Evolutionary conservation across 2,113 vertebrate species (phyloP).

Genomic region (Hippocampus guttulatus): DNA sequence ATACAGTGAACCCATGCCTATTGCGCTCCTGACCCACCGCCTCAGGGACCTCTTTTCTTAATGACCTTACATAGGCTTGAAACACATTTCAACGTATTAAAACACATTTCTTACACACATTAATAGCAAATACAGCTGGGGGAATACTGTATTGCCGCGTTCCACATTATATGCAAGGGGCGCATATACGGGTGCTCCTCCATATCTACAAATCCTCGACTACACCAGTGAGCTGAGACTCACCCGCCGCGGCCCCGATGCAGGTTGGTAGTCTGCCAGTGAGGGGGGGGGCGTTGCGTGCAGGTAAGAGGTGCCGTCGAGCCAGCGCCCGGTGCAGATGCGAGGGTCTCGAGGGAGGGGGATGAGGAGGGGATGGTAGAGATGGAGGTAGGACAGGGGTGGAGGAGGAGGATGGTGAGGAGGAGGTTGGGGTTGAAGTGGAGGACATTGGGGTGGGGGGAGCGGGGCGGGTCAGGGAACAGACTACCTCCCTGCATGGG

Average conservation of each 20-base stretch:
- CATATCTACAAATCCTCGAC: constrained; percentile 61
- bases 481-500: constrained; percentile 80
- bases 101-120: background rate
- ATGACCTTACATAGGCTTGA: background rate
- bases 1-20: constrained; percentile 1
- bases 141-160: background rate
- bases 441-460: constrained; percentile 24
- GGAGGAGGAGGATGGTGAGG: background rate
- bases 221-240: constrained; percentile 67
- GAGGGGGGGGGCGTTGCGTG: constrained; percentile 68
- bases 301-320: constrained; percentile 72
- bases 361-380: constrained; percentile 4
- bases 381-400: constrained; percentile 12
- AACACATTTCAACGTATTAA: background rate
- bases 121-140: background rate
- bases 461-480: constrained; percentile 54
- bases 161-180: background rate
- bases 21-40: background rate
- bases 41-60: background rate
- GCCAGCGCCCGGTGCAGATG: constrained; percentile 69
- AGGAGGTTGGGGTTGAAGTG: constrained; percentile 5
- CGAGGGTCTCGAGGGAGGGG: constrained; percentile 52
- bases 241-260: constrained; percentile 74
- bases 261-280: constrained; percentile 80
- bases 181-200: constrained; percentile 39